Evolutionary conservation across 2,888 invertebrate species (phyloP).

Genomic region (Protophormia terraenovae): DNA sequence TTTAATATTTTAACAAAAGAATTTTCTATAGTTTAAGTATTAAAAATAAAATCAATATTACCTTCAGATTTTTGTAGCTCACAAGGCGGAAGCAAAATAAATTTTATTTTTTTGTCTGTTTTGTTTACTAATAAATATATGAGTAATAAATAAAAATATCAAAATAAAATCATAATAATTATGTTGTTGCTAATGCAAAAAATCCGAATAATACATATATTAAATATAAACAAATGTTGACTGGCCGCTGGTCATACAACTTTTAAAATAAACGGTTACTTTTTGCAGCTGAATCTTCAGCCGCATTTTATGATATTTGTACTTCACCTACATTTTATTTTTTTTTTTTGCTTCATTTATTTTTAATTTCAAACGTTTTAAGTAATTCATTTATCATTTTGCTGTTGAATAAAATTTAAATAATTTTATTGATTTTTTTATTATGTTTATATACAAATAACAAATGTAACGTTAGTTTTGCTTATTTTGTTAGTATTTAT

Average conservation of each 20-base stretch:
- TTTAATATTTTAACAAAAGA: not conserved
- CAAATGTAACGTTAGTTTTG: too few species aligned
- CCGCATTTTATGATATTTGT: conserved; percentile 9
- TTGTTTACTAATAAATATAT: not conserved
- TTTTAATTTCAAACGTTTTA: too few species aligned
- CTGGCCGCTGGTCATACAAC: too few species aligned
- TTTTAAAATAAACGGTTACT: not conserved
- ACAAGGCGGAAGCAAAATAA: conserved; percentile 48
- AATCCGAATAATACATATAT: too few species aligned
- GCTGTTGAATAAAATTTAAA: not conserved
- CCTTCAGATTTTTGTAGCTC: conserved; percentile 37
- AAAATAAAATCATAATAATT: not conserved
- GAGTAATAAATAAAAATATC: not conserved
- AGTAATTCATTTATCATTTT: too few species aligned
- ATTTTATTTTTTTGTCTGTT: not conserved
- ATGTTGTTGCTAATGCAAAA: not conserved
- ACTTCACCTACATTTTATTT: conserved; percentile 44
- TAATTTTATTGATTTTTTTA: too few species aligned
- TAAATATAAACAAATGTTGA: too few species aligned
- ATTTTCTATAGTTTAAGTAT: too few species aligned
- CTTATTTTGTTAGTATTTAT: too few species aligned
- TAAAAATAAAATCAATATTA: too few species aligned
- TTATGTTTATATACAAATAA: too few species aligned
- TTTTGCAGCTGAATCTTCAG: not conserved
- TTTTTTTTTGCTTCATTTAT: not conserved